These are phyloP conservation scores for Seira ritae DNA, from an alignment of 2,888 invertebrate species.

Conservation along the genomic window DNA sequence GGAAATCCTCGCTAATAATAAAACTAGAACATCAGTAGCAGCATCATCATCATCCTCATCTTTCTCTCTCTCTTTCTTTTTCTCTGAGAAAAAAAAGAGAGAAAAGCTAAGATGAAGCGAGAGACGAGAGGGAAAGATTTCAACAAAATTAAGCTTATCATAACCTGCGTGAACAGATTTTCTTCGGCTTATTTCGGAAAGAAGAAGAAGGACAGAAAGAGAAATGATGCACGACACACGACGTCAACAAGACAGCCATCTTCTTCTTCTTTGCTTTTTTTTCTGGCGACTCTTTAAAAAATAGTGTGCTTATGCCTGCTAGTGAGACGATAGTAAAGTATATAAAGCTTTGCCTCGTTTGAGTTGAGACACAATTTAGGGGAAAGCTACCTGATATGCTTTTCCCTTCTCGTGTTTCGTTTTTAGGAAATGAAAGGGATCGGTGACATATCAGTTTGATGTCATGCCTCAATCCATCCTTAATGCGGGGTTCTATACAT, in stretches of 20 bases:
- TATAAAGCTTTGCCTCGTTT: background rate
- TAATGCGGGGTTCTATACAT: no score
- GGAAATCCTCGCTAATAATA: conserved; percentile 11
- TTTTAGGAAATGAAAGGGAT: conserved; percentile 8
- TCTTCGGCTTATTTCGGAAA: conserved; percentile 64
- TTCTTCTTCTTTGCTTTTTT: conserved; percentile 51
- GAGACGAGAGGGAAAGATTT: conserved; percentile 45
- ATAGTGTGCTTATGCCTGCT: no score
- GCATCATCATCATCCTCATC: conserved; percentile 16
- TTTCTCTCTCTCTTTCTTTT: no score
- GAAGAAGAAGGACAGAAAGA: conserved; percentile 58
- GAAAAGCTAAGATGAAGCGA: background rate
- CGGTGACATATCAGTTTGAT: conserved; percentile 7
- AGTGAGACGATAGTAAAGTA: no score
- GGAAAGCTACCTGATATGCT: conserved; percentile 14
- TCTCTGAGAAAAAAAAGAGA: background rate
- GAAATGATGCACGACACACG: conserved; percentile 65
- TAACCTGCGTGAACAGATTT: conserved; percentile 65
- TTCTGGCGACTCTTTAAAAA: conserved; percentile 18
- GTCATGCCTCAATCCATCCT: conserved; percentile 14
- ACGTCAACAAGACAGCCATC: conserved; percentile 65
- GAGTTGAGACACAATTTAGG: conserved; percentile 1
- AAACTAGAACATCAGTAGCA: no score
- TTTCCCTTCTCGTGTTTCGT: background rate
- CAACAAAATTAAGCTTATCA: conserved; percentile 64